Conservation (phyloP, 2,797 vertebrate genomes). For the Toxotes lorentzi region DNA sequence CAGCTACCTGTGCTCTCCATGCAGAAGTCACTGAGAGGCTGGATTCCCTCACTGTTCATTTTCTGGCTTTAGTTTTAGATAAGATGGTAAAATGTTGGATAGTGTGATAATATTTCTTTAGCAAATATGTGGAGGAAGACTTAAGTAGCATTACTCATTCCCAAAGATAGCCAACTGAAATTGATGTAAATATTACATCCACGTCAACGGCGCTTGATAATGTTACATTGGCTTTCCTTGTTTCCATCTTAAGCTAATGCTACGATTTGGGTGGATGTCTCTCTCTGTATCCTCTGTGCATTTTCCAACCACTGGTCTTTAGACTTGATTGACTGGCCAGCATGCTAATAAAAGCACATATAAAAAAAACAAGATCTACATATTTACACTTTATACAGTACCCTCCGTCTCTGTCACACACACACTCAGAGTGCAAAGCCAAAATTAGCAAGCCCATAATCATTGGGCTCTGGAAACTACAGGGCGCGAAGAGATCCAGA, state of each 20-base stretch:
- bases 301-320: conserved; percentile 17
- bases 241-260: not conserved
- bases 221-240: too few species aligned
- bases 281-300: conserved; percentile 3
- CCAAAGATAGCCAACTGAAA: too few species aligned
- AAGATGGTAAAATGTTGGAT: not conserved
- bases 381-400: conserved; percentile 14
- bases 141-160: not conserved
- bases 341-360: conserved; percentile 30
- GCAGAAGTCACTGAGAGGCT: not conserved
- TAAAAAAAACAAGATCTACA: not conserved
- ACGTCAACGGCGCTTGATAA: too few species aligned
- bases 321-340: conserved; percentile 8
- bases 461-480: conserved; percentile 51
- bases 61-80: not conserved
- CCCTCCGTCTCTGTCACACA: conserved; percentile 15
- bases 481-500: conserved; percentile 48
- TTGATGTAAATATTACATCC: too few species aligned
- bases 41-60: not conserved
- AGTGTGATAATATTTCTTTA: not conserved
- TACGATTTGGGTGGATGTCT: not conserved
- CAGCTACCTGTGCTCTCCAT: not conserved
- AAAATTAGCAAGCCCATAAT: conserved; percentile 68
- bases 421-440: conserved; percentile 32
- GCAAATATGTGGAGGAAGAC: not conserved